Conservation (phyloP, 2,113 vertebrate species). For the Salminus brasiliensis region DNA sequence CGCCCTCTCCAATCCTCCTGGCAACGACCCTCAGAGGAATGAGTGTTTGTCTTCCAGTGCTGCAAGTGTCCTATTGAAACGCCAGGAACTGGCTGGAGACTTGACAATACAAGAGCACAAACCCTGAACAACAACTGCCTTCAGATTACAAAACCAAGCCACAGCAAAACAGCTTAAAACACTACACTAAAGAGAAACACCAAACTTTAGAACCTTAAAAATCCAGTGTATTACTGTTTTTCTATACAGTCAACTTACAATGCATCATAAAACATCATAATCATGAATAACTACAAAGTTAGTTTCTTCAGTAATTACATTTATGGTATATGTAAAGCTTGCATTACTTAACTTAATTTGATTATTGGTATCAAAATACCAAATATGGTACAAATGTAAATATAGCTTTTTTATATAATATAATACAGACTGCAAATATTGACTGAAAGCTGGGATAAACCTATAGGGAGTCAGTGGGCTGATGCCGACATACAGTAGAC, state of each 20-base stretch:
- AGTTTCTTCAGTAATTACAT: not conserved
- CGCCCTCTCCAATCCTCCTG: conserved; percentile 6
- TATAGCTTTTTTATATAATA: too few relatives aligned
- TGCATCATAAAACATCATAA: too few relatives aligned
- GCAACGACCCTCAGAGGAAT: conserved; percentile 27
- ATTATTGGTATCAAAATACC: too few relatives aligned
- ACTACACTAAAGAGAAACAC: not conserved
- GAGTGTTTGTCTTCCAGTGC: conserved; percentile 24
- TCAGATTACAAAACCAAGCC: not conserved
- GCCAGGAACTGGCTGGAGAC: conserved; percentile 7
- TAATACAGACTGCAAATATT: too few relatives aligned
- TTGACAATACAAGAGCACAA: conserved; percentile 26
- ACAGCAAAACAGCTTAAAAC: not conserved
- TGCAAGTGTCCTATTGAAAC: conserved; percentile 36
- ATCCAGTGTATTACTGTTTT: too few relatives aligned
- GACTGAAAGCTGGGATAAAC: too few relatives aligned
- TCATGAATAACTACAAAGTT: not conserved
- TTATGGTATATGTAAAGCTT: not conserved
- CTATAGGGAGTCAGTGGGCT: too few relatives aligned
- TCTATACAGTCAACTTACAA: too few relatives aligned
- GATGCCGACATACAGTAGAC: too few relatives aligned
- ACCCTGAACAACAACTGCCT: conserved; percentile 13
- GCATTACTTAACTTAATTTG: too few relatives aligned
- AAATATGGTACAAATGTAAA: too few relatives aligned
- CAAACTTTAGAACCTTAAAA: too few relatives aligned